Base-by-base conservation (phyloP, 2,113 vertebrate genomes). In the Pionites leucogaster region DNA sequence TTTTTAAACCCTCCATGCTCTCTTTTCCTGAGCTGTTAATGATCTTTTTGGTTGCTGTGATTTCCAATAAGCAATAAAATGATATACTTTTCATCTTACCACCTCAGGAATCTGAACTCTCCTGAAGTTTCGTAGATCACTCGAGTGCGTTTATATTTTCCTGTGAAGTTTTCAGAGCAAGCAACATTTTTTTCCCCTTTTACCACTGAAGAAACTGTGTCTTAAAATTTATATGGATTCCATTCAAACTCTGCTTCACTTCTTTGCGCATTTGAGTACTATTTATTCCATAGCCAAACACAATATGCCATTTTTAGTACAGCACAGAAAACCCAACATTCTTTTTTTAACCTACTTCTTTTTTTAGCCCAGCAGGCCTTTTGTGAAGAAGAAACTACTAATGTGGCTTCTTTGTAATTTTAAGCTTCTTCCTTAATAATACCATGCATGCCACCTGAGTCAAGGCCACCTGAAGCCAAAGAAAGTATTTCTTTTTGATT, bases 231-330 rank as follows among this genome's bases (percentile, higher is more conserved):
- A 88, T 63, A 74, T 46, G 89, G 46, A 96, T 93, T 95, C 89
- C 88, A 84, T 72, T 95, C 82, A 96, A 89, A 76, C 62, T 94
- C 70, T 72, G 39, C 16, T 88, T 81, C 86, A 90, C 49, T 96
- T 96, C 91, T 95, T 92, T 94, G 63, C 76, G 63, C 41, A 8
- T 93, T 80, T 2, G 3, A 70, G 64, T 78, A 68, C 81, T 90
- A 86, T 93, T 96, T 97, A 89, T 95, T 91, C 82, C 77, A 65
- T 42, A 72, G 71, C 57, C 57, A 92, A 96, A 86, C 83, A 91
- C 28, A 88, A 78, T 62, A 60, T 94, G 71, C 86, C 94, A 91
- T 94, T 96, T 96, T 96, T 95, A 95, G 86, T 67, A 65, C 28
- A 90, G 77, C 65, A 76, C 65, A 84, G 86, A 53, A 93, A 93